Evolutionary conservation across 2,797 vertebrate genomes (phyloP).

Genomic region (Sebastes taczanowskii): DNA sequence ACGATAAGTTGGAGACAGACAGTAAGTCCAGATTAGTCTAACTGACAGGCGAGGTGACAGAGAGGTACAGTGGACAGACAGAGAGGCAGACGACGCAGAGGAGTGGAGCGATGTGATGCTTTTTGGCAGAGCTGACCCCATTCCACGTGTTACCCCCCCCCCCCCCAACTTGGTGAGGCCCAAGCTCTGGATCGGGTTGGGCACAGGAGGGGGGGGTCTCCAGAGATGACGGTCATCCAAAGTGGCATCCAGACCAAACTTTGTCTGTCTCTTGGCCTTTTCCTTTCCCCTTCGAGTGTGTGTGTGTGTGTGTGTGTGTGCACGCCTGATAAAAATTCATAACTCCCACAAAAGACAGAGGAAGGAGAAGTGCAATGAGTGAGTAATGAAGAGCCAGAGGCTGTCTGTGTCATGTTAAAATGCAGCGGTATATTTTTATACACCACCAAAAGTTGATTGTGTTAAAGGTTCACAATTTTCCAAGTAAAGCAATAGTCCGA

Average conservation of each 20-base stretch:
- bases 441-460: slow-evolving; percentile 13
- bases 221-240: slow-evolving; percentile 70
- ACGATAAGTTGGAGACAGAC: not conserved
- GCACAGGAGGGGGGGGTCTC: slow-evolving; percentile 5
- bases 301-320: not conserved
- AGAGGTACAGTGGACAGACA: slow-evolving; percentile 47
- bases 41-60: slow-evolving; percentile 30
- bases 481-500: not conserved
- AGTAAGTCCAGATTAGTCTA: not conserved
- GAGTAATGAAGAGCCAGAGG: slow-evolving; percentile 51
- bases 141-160: slow-evolving; percentile 29
- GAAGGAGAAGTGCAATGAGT: slow-evolving; percentile 39
- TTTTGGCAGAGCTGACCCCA: slow-evolving; percentile 81
- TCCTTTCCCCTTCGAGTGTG: slow-evolving; percentile 41
- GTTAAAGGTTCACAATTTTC: not conserved
- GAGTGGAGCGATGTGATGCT: slow-evolving; percentile 67
- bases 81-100: slow-evolving; percentile 36
- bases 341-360: slow-evolving; percentile 43
- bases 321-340: slow-evolving; percentile 44
- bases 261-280: slow-evolving; percentile 70
- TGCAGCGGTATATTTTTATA: not conserved
- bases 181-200: slow-evolving; percentile 25
- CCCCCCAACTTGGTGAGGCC: slow-evolving; percentile 11
- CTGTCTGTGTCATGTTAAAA: slow-evolving; percentile 13
- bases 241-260: slow-evolving; percentile 79